These are phyloP conservation scores for Pseudomyrmex dendroicus DNA, from an alignment of 1,140 invertebrate genomes.

Conservation along the genomic window DNA sequence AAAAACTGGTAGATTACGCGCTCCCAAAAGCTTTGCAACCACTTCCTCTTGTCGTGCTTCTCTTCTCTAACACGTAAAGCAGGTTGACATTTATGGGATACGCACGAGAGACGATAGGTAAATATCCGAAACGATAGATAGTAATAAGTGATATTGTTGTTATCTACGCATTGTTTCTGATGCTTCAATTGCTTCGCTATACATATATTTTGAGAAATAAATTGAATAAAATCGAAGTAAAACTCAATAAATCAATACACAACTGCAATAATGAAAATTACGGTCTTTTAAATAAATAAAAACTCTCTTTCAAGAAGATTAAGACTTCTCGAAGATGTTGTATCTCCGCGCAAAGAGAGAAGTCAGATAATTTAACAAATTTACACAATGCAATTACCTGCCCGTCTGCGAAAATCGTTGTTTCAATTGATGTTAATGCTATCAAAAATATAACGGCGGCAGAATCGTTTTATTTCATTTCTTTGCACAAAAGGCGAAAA, in stretches of 20 bases:
- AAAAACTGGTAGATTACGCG: slow-evolving; percentile 67
- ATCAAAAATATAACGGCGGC: slow-evolving; percentile 25
- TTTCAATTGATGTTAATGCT: slow-evolving; percentile 42
- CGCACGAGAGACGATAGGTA: too few relatives aligned
- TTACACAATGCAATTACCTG: slow-evolving; percentile 53
- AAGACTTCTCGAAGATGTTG: not conserved
- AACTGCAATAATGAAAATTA: too few relatives aligned
- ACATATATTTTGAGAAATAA: too few relatives aligned
- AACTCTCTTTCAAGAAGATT: not conserved
- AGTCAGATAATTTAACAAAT: slow-evolving; percentile 28
- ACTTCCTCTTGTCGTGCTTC: not conserved
- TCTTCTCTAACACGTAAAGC: slow-evolving; percentile 22
- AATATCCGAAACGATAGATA: too few relatives aligned
- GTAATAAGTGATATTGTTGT: too few relatives aligned
- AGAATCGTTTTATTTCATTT: slow-evolving; percentile 40
- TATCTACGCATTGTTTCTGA: too few relatives aligned
- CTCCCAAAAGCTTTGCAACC: slow-evolving; percentile 43
- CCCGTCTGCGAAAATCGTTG: slow-evolving; percentile 32
- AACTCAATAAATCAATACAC: too few relatives aligned
- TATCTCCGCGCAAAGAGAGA: not conserved
- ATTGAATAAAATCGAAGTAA: too few relatives aligned
- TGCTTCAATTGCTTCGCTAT: too few relatives aligned
- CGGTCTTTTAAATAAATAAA: not conserved
- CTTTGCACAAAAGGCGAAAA: slow-evolving; percentile 17
- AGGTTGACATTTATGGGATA: slow-evolving; percentile 22